Conservation (phyloP, 2,113 vertebrate genomes). For the Antennarius striatus region DNA sequence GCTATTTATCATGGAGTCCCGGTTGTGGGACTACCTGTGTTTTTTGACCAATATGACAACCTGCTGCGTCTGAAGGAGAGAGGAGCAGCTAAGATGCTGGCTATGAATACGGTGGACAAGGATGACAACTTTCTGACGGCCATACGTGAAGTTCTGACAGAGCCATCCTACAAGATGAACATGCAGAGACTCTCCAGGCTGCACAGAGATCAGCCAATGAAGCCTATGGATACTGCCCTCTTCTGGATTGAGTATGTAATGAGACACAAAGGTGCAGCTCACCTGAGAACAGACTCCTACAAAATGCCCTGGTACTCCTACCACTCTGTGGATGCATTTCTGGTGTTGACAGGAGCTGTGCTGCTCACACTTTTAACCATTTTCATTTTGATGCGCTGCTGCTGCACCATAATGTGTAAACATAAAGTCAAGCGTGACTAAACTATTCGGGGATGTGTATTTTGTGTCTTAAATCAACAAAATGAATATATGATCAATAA, state of each 20-base stretch:
- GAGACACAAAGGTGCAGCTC: conserved; percentile 76
- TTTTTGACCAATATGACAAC: conserved; percentile 78
- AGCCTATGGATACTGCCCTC: conserved; percentile 70
- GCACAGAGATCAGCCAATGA: conserved; percentile 70
- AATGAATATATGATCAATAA: too few species aligned
- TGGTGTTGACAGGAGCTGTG: conserved; percentile 37
- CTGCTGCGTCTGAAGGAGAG: conserved; percentile 60
- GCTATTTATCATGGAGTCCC: conserved; percentile 75
- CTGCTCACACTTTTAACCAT: conserved; percentile 4
- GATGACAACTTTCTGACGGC: conserved; percentile 55
- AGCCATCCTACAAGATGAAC: conserved; percentile 72
- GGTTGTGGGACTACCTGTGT: conserved; percentile 67
- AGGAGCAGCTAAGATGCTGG: conserved; percentile 65
- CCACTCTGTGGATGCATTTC: conserved; percentile 68
- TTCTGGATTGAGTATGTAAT: conserved; percentile 82
- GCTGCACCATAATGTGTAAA: neutral
- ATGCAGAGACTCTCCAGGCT: conserved; percentile 77
- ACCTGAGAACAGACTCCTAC: conserved; percentile 71
- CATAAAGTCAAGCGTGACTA: neutral
- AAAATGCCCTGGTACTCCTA: conserved; percentile 76
- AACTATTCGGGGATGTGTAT: neutral
- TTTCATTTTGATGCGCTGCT: neutral
- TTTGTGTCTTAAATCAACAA: neutral
- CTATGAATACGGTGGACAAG: conserved; percentile 39
- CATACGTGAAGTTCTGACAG: conserved; percentile 65